phyloP scores from a whole-genome alignment of 2,113 vertebrate species.

The Eublepharis macularius region DNA sequence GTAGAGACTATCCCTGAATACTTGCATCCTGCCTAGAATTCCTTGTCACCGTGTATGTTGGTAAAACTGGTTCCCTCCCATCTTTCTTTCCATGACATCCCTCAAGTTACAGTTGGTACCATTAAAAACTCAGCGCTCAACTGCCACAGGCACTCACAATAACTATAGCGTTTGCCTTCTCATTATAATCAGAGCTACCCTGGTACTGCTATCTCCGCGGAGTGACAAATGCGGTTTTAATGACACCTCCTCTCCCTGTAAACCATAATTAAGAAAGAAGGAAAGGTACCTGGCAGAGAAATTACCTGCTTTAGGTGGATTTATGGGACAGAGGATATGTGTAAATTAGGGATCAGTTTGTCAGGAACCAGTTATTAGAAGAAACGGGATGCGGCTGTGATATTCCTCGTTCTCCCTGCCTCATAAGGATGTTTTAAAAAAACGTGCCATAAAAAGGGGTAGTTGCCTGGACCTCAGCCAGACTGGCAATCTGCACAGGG shows the following conservation, averaged over 20 bases:
- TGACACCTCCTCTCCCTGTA: slow-evolving; percentile 23
- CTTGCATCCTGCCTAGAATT: neutral
- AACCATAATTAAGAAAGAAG: slow-evolving; percentile 35
- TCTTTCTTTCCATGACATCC: neutral
- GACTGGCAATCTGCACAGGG: no score
- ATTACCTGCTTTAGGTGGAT: slow-evolving; percentile 32
- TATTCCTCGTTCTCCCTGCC: neutral
- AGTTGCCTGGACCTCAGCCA: no score
- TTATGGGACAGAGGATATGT: slow-evolving; percentile 15
- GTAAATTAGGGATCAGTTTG: slow-evolving; percentile 32
- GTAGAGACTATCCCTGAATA: neutral
- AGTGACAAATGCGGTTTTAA: slow-evolving; percentile 39
- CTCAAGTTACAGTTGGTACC: slow-evolving; percentile 14
- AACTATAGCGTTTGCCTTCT: slow-evolving; percentile 1
- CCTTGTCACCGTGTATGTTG: neutral
- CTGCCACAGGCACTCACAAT: slow-evolving; percentile 6
- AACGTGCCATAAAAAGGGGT: no score
- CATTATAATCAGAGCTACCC: slow-evolving; percentile 20
- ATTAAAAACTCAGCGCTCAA: slow-evolving; percentile 11
- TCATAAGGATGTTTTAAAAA: no score
- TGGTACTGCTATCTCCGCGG: slow-evolving; percentile 4
- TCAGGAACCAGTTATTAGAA: slow-evolving; percentile 21
- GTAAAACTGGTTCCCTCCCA: neutral
- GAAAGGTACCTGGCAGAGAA: slow-evolving; percentile 14
- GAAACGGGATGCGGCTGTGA: neutral